Base-by-base conservation (phyloP, 2,888 invertebrate genomes). In the Eudasyphora cyanicolor region DNA sequence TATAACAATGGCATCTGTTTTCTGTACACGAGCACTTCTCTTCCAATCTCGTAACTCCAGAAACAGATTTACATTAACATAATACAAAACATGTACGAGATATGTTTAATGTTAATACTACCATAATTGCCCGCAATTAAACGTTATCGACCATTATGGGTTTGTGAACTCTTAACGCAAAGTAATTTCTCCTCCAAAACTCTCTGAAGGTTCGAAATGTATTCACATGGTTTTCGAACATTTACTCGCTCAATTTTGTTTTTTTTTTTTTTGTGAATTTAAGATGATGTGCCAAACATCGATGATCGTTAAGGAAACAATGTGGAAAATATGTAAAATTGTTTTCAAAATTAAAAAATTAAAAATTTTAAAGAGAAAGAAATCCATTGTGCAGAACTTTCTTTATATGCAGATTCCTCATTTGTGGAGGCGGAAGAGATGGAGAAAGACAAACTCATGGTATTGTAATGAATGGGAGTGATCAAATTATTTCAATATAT, bases 71-170 rank as follows among this genome's bases (percentile, higher is more conserved):
- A n/a, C n/a, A n/a, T n/a, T n/a, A n/a, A n/a, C 38, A 38, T 24
- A 17, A 42, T 24, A 42, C n/a, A 67, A 42, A 24, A 42, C 27
- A 10, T 12, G 2, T 38, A 67, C 32, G 7, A 24, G 24, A 42
- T 14, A 67, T 19, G 45, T 42, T 24, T n/a, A n/a, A n/a, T n/a
- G n/a, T 45, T 38, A 67, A 67, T 67, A 45, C 21, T 12, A 19
- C 21, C 10, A 24, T 42, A 38, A 67, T 38, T 67, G 42, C 24
- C 42, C 2, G 24, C 24, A 67, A 67, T 67, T 38, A 67, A 67
- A 67, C 19, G 14, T 21, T 42, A 67, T 67, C 42, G 67, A 67
- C 67, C 67, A 67, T 67, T 67, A 42, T 5, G 4, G 42, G 67
- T 38, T 38, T 67, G 42, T 67, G 67, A 67, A 67, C 67, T 67